phyloP scores from a whole-genome alignment of 2,888 invertebrate species.

The Lithophane semibrunnea region DNA sequence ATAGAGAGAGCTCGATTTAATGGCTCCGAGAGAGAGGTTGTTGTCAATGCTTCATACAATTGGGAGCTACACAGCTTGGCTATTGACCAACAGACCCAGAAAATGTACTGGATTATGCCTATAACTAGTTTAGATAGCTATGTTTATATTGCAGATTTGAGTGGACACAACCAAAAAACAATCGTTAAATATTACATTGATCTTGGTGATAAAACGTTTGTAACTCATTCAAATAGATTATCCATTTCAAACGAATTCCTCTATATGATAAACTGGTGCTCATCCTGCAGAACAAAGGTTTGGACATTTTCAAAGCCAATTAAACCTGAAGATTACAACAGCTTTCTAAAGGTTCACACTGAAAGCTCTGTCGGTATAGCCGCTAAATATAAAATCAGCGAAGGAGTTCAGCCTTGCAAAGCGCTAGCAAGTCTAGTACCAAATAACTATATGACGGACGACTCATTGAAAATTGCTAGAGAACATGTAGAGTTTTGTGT shows the following conservation, averaged over 20 bases:
- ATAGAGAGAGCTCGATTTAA: no score
- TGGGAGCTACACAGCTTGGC: constrained; percentile 8
- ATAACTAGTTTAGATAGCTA: accelerated
- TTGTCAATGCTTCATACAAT: no score
- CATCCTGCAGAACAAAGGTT: accelerated
- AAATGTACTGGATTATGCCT: not conserved
- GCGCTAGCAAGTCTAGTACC: not conserved
- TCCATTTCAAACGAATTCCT: not conserved
- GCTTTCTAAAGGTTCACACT: accelerated
- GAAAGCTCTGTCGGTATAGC: not conserved
- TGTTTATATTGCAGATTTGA: not conserved
- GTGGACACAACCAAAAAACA: not conserved
- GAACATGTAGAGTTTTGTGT: not conserved
- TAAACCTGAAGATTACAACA: accelerated
- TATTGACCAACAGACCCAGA: not conserved
- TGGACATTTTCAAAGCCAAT: not conserved
- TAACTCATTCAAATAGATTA: not conserved
- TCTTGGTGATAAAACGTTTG: not conserved
- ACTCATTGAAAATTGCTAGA: not conserved
- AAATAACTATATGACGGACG: no score
- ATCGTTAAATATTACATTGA: not conserved
- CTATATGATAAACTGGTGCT: accelerated
- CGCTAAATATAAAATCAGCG: not conserved
- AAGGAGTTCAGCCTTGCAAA: no score
- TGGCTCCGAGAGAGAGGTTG: no score